phyloP scores from a whole-genome alignment of 2,797 vertebrate species.

The Amphiprion clarkii region DNA sequence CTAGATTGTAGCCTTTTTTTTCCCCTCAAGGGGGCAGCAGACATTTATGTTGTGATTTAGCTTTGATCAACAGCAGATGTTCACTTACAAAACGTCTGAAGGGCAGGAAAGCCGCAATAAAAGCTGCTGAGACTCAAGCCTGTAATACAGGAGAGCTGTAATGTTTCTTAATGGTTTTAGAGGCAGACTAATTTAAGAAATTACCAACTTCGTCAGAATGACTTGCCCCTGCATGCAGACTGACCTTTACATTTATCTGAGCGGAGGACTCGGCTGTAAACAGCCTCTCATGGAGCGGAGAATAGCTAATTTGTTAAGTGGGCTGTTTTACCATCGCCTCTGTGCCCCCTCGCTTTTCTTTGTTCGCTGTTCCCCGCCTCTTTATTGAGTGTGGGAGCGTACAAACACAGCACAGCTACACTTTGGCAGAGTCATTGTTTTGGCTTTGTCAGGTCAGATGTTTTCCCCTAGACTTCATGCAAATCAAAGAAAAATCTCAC shows the following conservation, averaged over 20 bases:
- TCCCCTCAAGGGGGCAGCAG: conserved; percentile 64
- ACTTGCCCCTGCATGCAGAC: background rate
- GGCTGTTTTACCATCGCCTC: conserved; percentile 61
- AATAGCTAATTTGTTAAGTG: conserved; percentile 72
- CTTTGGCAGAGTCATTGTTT: conserved; percentile 71
- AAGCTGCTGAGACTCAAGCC: background rate
- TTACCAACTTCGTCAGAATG: background rate
- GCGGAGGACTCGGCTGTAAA: conserved; percentile 34
- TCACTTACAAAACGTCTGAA: background rate
- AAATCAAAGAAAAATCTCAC: conserved; percentile 49
- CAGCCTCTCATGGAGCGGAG: conserved; percentile 45
- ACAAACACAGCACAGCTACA: conserved; percentile 53
- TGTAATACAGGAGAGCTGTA: conserved; percentile 2
- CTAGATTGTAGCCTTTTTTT: conserved; percentile 13
- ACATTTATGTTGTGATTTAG: background rate
- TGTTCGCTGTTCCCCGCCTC: conserved; percentile 57
- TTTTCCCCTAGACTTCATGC: conserved; percentile 65
- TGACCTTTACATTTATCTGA: conserved; percentile 23
- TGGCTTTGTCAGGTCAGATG: conserved; percentile 74
- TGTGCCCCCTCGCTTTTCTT: conserved; percentile 62
- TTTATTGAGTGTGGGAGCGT: conserved; percentile 49
- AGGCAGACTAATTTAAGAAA: conserved; percentile 6
- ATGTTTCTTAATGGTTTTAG: conserved; percentile 11
- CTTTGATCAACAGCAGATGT: conserved; percentile 28
- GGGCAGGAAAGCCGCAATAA: conserved; percentile 29